Base-by-base conservation (phyloP, 2,113 vertebrate genomes). In the Clarias batrachus region DNA sequence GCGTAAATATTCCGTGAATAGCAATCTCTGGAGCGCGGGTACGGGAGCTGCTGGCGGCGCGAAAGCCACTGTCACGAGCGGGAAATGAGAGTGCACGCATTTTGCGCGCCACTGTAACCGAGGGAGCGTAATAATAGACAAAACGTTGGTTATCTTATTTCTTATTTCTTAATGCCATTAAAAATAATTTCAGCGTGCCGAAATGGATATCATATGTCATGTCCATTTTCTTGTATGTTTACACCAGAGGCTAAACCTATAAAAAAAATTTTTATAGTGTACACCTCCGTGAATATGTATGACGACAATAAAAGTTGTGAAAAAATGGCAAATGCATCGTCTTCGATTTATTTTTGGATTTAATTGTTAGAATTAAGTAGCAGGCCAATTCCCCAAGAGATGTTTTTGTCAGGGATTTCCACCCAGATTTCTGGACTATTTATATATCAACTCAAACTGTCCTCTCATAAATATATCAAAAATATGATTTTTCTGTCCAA, bases 61-160 rank as follows among this genome's bases (percentile, higher is more conserved):
- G 83, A 91, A 78, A 86, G 71, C 16, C 37, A 88, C 85, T 85
- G 88, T 90, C 85, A 90, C 88, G 87, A 85, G 91, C 89, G 85
- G 90, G 89, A 90, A 88, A 74, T 85, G 89, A 85, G 81, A 73
- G 79, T 78, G 88, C 88, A 81, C 70, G 62, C 41, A 37, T 74
- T 56, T 87, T 73, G 81, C 68, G 74, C 59, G 78, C 78, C 56
- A 65, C 56, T 81, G 74, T 52, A 62, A 33, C 48, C 3, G 12
- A 2, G 37, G 41, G 54, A 77, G 65, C 27, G 27, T 14, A 25
- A 41, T 48, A 23, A 16, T 81, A 48, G 30, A 17, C 27, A 14
- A 63, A 25, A 5, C 13, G 21, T 84, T 27, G 5, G 17, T 80
- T 16, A 30, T 33, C 1, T 1, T 37, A 10, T 62, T 62, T 52